phyloP scores from a whole-genome alignment of 2,888 invertebrate genomes.

The Polymixis flavicincta region DNA sequence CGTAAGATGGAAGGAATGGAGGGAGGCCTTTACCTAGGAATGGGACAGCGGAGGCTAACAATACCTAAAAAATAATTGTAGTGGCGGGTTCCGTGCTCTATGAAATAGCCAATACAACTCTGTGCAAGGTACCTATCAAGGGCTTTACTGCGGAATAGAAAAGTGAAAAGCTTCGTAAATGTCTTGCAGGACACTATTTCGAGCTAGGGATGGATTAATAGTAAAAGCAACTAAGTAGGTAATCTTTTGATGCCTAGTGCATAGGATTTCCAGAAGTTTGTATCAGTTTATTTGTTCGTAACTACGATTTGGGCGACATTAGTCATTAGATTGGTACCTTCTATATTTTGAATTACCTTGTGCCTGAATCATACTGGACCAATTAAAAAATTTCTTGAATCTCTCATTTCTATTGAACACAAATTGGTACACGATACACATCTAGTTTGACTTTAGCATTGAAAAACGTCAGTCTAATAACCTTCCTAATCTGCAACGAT shows the following conservation, averaged over 20 bases:
- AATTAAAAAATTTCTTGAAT: not conserved
- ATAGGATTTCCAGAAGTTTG: too few species aligned
- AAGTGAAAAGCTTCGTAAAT: not conserved
- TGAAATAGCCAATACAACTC: not conserved
- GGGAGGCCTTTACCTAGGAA: too few species aligned
- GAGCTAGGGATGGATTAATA: too few species aligned
- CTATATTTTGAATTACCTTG: not conserved
- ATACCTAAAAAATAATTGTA: too few species aligned
- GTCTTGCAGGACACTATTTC: not conserved
- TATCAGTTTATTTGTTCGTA: not conserved
- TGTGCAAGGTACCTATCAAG: not conserved
- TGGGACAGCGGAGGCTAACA: too few species aligned
- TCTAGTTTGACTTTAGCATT: too few species aligned
- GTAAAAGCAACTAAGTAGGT: too few species aligned
- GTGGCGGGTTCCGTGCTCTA: not conserved
- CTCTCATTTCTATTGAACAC: not conserved
- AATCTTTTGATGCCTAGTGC: not conserved
- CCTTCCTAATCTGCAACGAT: constrained; percentile 32
- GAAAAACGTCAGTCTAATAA: constrained; percentile 4
- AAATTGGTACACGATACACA: too few species aligned
- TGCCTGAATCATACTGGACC: too few species aligned
- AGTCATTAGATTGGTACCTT: not conserved
- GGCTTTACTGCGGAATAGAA: not conserved
- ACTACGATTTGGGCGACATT: not conserved
- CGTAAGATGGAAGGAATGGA: too few species aligned